Percentiles rank a stretch among this genome's conserved stretches.
These are phyloP conservation scores for Clepsis dumicolana DNA, from an alignment of 2,888 invertebrate species.

Conservation along the genomic window DNA sequence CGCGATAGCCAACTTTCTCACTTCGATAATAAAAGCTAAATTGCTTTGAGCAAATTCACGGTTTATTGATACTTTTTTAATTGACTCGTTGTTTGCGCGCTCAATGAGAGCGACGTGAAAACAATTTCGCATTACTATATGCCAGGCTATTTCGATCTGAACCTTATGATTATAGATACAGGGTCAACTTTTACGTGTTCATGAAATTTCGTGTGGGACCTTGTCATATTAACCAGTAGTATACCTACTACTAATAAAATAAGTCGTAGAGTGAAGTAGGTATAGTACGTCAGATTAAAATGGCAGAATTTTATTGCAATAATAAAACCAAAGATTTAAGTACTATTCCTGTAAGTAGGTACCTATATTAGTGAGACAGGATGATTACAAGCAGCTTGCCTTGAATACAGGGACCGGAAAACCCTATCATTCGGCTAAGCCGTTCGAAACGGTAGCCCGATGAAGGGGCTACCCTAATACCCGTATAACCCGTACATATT, in stretches of 20 bases:
- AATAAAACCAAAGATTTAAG: no score
- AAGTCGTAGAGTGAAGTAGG: neutral
- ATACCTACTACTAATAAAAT: no score
- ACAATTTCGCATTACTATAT: neutral
- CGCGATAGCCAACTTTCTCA: neutral
- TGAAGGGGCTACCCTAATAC: no score
- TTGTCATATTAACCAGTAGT: neutral
- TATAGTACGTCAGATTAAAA: no score
- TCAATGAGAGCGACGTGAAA: constrained; percentile 5
- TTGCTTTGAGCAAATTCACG: neutral
- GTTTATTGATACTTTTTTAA: constrained; percentile 8
- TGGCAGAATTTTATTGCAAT: no score
- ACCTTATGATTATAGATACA: neutral
- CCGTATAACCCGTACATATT: no score
- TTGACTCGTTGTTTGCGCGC: neutral
- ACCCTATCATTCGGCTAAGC: no score
- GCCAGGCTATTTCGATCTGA: neutral
- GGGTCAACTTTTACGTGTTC: neutral
- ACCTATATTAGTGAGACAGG: no score
- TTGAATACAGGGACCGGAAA: no score
- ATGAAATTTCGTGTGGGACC: neutral
- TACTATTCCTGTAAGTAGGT: no score
- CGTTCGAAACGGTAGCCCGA: no score
- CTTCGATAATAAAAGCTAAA: neutral
- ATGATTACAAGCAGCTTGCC: no score